Evolutionary conservation across 2,113 vertebrate genomes (phyloP).

Genomic region (Dasyprocta punctata): DNA sequence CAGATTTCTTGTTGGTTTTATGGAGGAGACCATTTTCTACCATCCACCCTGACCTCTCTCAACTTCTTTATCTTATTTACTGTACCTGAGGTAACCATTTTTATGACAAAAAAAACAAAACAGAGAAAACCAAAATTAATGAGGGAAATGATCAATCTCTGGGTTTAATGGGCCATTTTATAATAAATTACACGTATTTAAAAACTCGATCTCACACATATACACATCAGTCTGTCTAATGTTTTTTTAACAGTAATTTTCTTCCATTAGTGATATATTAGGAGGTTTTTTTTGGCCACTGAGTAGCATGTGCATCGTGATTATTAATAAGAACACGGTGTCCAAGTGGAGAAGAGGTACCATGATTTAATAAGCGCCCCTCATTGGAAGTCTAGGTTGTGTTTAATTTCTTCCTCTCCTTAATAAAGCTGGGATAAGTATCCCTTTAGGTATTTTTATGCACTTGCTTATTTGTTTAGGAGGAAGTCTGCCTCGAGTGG

Average conservation of each 20-base stretch:
- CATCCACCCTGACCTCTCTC: fast-evolving
- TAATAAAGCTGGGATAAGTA: fast-evolving
- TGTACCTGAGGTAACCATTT: not conserved
- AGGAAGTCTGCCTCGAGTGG: not conserved
- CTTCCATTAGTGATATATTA: fast-evolving
- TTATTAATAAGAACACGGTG: fast-evolving
- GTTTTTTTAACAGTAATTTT: no score
- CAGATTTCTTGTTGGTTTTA: not conserved
- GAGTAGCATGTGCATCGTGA: fast-evolving
- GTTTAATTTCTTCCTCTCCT: not conserved
- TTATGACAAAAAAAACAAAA: not conserved
- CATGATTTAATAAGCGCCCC: fast-evolving
- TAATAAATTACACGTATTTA: fast-evolving
- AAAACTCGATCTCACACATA: not conserved
- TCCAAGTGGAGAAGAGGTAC: fast-evolving
- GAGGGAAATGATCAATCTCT: not conserved
- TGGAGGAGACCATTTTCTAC: not conserved
- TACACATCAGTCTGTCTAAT: not conserved
- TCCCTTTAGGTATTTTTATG: fast-evolving
- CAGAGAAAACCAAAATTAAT: not conserved
- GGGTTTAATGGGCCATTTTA: fast-evolving
- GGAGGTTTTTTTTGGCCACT: not conserved
- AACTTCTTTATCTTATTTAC: not conserved
- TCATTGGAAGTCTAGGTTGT: fast-evolving
- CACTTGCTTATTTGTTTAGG: not conserved